Percentiles rank a stretch among this genome's conserved stretches.
Conservation (phyloP, 2,113 vertebrate species). For the Hoplias malabaricus region DNA sequence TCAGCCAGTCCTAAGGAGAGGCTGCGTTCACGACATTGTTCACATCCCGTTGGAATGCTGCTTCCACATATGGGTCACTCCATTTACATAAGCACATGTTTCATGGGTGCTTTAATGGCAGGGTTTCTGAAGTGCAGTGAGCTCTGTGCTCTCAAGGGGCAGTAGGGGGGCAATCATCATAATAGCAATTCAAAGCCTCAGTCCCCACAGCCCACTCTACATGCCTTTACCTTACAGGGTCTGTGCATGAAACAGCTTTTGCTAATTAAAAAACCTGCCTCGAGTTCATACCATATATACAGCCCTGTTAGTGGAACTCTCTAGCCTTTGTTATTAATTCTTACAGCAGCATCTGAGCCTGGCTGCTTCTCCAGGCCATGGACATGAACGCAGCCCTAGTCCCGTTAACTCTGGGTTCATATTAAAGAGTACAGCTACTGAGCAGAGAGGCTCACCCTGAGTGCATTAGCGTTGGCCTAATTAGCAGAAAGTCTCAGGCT, state of each 20-base stretch:
- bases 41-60: no score
- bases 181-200: constrained; percentile 35
- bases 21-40: no score
- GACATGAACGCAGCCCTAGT: not conserved
- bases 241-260: constrained; percentile 27
- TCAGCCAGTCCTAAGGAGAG: no score
- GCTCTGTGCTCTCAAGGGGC: not conserved
- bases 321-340: constrained; percentile 33
- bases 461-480: constrained; percentile 18
- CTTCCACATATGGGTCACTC: not conserved
- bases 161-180: not conserved
- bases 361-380: constrained; percentile 1
- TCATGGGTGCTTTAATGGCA: not conserved
- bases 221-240: constrained; percentile 15
- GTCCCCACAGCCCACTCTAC: constrained; percentile 1
- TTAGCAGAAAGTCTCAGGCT: not conserved
- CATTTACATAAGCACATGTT: not conserved
- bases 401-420: constrained; percentile 13
- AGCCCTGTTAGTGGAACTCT: constrained; percentile 5
- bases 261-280: constrained; percentile 52
- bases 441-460: not conserved
- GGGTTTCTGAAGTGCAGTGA: not conserved
- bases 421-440: not conserved
- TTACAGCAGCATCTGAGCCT: constrained; percentile 6
- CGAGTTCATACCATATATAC: constrained; percentile 10